Percentiles rank a stretch among this genome's conserved stretches.
Conservation (phyloP, 2,888 invertebrate genomes). For the Pogonocherus hispidulus region DNA sequence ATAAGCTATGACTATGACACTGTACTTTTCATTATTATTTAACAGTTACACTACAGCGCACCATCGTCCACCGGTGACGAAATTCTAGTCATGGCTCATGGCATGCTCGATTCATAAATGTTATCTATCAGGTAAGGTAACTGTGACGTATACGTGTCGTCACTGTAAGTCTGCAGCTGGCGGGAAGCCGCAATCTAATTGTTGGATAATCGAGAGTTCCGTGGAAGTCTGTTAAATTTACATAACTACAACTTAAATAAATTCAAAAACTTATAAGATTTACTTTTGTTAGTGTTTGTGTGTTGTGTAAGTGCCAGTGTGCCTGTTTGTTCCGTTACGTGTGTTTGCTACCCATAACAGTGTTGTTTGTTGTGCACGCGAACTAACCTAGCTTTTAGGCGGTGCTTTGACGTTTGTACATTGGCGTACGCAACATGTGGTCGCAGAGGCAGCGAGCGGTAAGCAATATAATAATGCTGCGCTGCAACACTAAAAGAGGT, state of each 20-base stretch:
- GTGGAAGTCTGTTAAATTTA: too few relatives aligned
- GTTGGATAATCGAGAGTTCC: slow-evolving; percentile 8
- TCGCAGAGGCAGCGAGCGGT: too few relatives aligned
- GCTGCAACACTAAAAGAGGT: too few relatives aligned
- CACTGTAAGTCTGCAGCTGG: not conserved
- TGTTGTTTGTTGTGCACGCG: not conserved
- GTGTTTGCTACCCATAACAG: not conserved
- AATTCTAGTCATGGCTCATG: not conserved
- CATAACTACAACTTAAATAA: too few relatives aligned
- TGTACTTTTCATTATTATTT: not conserved
- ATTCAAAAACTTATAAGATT: slow-evolving; percentile 5
- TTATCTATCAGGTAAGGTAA: not conserved
- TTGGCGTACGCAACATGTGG: too few relatives aligned
- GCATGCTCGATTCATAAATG: not conserved
- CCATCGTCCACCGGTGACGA: not conserved
- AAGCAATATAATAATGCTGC: too few relatives aligned
- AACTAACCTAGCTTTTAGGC: too few relatives aligned
- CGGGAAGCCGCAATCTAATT: not conserved
- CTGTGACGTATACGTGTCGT: not conserved
- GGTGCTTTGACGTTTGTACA: too few relatives aligned
- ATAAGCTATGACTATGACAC: not conserved
- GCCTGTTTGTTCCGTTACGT: not conserved
- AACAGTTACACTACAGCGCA: slow-evolving; percentile 19
- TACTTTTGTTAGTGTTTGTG: not conserved
- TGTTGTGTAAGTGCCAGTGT: not conserved